Conservation (phyloP, 2,113 vertebrate species). For the Periophthalmus modestus region DNA sequence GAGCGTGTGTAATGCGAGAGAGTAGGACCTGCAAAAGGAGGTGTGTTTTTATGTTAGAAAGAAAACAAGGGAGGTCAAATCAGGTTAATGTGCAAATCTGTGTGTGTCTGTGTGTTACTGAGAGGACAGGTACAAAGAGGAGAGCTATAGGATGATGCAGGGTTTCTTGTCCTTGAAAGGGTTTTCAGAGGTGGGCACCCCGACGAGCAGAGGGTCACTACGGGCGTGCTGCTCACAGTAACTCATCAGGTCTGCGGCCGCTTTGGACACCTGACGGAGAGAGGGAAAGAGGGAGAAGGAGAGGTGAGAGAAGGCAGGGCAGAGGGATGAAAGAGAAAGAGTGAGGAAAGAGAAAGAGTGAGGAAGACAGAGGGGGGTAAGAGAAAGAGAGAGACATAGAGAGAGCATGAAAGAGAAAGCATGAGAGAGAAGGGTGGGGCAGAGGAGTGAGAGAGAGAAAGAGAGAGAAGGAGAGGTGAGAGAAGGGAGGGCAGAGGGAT, state of each 20-base stretch:
- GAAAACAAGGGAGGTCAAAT: conserved; percentile 14
- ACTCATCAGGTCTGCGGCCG: conserved; percentile 91
- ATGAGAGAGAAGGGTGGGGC: too few relatives aligned
- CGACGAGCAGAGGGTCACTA: conserved; percentile 91
- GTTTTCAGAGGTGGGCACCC: conserved; percentile 93
- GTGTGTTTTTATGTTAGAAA: conserved; percentile 23
- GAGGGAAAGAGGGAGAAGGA: too few relatives aligned
- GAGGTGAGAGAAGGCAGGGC: too few relatives aligned
- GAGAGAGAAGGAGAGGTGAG: too few relatives aligned
- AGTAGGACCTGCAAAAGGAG: conserved; percentile 22
- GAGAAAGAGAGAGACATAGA: too few relatives aligned
- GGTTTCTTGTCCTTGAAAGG: conserved; percentile 99
- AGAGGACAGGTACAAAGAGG: conserved; percentile 25
- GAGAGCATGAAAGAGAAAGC: not conserved
- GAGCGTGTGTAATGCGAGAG: conserved; percentile 31
- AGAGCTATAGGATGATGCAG: conserved; percentile 90
- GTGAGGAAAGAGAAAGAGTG: too few relatives aligned
- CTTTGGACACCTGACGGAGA: conserved; percentile 86
- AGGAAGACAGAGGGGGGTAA: too few relatives aligned
- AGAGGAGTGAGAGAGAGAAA: too few relatives aligned
- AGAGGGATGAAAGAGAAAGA: too few relatives aligned
- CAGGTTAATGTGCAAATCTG: conserved; percentile 12
- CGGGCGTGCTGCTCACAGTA: conserved; percentile 95
- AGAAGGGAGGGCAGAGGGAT: too few relatives aligned
- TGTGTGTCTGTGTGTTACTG: conserved; percentile 20